Conservation (phyloP, 1,140 invertebrate species). For the Aporrectodea caliginosa region DNA sequence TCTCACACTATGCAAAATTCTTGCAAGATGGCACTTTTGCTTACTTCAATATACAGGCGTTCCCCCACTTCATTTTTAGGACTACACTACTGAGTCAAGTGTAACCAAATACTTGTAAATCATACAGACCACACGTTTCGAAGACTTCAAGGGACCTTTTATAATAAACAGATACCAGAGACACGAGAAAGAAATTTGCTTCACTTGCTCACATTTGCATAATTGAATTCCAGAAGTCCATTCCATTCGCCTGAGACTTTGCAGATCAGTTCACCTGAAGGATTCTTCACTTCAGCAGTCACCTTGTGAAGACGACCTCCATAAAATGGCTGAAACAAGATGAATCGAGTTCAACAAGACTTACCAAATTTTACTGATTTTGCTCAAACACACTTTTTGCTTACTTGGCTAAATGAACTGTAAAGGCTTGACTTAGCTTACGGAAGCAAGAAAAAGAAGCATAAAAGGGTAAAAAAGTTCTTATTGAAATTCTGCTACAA, state of each 20-base stretch:
- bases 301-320: slow-evolving; percentile 89
- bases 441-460: not conserved
- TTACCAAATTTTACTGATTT: too few species aligned
- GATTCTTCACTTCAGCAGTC: slow-evolving; percentile 71
- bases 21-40: too few species aligned
- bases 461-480: not conserved
- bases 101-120: not conserved
- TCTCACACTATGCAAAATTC: too few species aligned
- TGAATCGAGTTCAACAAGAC: slow-evolving; percentile 18
- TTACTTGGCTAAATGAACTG: not conserved
- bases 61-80: too few species aligned
- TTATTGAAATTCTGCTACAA: not conserved
- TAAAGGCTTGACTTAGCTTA: not conserved
- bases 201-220: slow-evolving; percentile 38
- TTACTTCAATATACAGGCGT: too few species aligned
- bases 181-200: too few species aligned
- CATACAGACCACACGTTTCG: not conserved
- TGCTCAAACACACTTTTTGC: too few species aligned
- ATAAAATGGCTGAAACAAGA: slow-evolving; percentile 73
- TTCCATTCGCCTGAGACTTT: slow-evolving; percentile 56
- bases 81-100: too few species aligned
- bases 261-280: slow-evolving; percentile 48
- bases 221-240: slow-evolving; percentile 52
- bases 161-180: not conserved
- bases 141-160: too few species aligned